Percentiles rank a stretch among this genome's conserved stretches.
phyloP scores from a whole-genome alignment of 2,113 vertebrate genomes.

The Gorsachius goisagi region DNA sequence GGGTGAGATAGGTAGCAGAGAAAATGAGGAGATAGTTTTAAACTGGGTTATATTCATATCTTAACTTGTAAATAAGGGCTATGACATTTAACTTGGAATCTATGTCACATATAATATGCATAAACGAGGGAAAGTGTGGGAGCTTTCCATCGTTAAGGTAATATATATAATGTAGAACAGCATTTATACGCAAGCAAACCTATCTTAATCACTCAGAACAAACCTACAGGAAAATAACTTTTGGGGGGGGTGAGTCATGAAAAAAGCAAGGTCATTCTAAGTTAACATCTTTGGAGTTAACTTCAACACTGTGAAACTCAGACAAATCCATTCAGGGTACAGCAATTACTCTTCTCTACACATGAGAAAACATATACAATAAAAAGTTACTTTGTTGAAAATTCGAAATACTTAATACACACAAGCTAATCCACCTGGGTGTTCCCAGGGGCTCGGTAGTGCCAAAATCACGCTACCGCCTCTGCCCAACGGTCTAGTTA shows the following conservation, averaged over 20 bases:
- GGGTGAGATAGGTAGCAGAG: neutral
- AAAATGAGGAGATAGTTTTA: neutral
- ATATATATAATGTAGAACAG: neutral
- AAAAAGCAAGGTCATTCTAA: neutral
- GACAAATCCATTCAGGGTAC: neutral
- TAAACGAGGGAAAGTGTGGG: neutral
- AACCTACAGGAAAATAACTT: constrained; percentile 24
- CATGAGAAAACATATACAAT: neutral
- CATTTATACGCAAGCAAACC: neutral
- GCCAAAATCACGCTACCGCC: neutral
- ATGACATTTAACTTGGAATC: constrained; percentile 4
- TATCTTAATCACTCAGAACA: neutral
- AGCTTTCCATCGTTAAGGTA: neutral
- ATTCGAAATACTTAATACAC: neutral
- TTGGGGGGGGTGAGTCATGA: neutral
- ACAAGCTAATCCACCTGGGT: neutral
- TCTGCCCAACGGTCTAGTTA: neutral
- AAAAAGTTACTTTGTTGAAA: neutral
- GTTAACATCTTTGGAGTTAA: neutral
- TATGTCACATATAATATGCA: neutral
- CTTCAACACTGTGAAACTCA: neutral
- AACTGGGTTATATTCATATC: neutral
- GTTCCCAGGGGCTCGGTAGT: neutral
- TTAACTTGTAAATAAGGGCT: neutral
- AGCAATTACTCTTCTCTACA: neutral